phyloP scores from a whole-genome alignment of 2,797 vertebrate genomes.

The Sebastes hubbsi region DNA sequence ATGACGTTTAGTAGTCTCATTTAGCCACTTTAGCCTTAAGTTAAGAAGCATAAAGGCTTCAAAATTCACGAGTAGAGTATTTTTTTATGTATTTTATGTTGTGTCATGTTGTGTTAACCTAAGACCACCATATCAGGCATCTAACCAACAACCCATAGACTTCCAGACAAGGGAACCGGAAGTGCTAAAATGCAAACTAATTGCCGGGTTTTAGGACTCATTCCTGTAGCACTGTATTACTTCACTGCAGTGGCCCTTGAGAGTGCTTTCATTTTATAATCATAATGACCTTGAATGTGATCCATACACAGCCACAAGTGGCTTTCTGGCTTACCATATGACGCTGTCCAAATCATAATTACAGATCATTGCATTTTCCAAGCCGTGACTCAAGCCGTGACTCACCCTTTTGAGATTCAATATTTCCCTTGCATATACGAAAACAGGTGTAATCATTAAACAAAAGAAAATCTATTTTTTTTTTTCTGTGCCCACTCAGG shows the following conservation, averaged over 20 bases:
- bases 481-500: slow-evolving; percentile 1
- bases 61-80: too few species aligned
- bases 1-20: too few species aligned
- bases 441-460: slow-evolving; percentile 27
- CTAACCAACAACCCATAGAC: too few species aligned
- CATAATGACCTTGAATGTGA: background rate
- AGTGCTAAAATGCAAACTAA: too few species aligned
- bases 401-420: background rate
- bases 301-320: background rate
- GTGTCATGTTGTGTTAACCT: too few species aligned
- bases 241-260: background rate
- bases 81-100: too few species aligned
- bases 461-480: background rate
- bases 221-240: background rate
- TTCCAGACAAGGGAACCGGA: too few species aligned
- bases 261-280: background rate
- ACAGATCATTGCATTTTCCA: background rate
- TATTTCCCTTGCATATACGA: slow-evolving; percentile 1
- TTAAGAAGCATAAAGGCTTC: too few species aligned
- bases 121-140: too few species aligned
- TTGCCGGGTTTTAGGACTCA: too few species aligned
- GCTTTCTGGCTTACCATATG: background rate
- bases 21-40: too few species aligned
- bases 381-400: slow-evolving; percentile 4
- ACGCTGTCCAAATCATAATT: slow-evolving; percentile 9